Evolutionary conservation across 30 jellyfish, hydroid and myxozoan genomes (phyloP).

Genomic region (Rhopilema esculentum): DNA sequence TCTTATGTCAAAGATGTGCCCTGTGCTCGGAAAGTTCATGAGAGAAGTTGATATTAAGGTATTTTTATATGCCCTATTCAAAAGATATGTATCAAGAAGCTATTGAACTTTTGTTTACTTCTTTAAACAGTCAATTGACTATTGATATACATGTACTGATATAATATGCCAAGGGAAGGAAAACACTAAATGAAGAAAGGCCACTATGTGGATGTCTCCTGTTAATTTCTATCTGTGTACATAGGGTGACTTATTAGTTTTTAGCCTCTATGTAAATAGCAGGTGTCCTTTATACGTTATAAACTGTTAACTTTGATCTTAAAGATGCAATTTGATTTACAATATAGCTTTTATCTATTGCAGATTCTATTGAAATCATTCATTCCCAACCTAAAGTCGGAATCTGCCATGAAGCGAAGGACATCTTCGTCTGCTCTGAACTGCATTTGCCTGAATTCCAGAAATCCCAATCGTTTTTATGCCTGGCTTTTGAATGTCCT

Average conservation of each 20-base stretch:
- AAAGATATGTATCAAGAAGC: neutral
- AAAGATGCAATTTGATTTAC: too few species aligned
- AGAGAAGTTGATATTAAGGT: constrained; percentile 92
- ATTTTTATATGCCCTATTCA: neutral
- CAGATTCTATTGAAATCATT: constrained; percentile 90
- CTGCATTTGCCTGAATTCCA: constrained; percentile 77
- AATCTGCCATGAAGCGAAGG: constrained; percentile 92
- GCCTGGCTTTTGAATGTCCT: constrained; percentile 89
- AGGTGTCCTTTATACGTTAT: too few species aligned
- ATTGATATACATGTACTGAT: neutral
- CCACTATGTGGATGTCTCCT: too few species aligned
- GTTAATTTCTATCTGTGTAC: too few species aligned
- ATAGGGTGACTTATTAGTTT: too few species aligned
- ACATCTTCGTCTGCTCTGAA: constrained; percentile 85
- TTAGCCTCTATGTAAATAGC: too few species aligned
- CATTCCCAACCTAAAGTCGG: constrained; percentile 78
- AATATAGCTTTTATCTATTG: neutral
- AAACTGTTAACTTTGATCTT: too few species aligned
- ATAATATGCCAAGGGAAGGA: neutral
- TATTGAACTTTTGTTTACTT: neutral
- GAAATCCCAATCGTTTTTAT: constrained; percentile 82
- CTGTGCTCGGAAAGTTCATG: constrained; percentile 93
- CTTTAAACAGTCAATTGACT: neutral
- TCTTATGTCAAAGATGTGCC: constrained; percentile 84
- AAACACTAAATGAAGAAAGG: too few species aligned